Evolutionary conservation across 2,797 vertebrate species (phyloP).

Genomic region (Melanotaenia pygmaea): DNA sequence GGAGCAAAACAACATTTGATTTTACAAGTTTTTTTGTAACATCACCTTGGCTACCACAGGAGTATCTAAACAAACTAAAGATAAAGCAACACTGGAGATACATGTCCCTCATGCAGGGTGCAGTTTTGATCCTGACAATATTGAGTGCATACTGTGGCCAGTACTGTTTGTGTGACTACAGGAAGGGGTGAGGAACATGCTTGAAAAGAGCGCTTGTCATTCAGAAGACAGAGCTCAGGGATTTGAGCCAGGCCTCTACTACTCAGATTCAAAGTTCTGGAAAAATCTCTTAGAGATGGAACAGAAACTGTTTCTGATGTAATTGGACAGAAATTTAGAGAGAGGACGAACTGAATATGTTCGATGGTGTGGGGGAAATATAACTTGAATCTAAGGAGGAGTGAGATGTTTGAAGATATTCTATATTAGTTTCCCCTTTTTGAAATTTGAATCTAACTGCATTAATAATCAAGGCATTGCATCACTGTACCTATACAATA

Average conservation of each 20-base stretch:
- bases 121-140: not conserved
- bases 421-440: not conserved
- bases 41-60: not conserved
- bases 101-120: not conserved
- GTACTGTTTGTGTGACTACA: not conserved
- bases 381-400: not conserved
- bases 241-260: conserved; percentile 31
- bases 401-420: not conserved
- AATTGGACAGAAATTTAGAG: conserved; percentile 9
- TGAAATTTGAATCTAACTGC: not conserved
- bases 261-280: conserved; percentile 42
- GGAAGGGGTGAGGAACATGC: not conserved
- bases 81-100: not conserved
- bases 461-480: not conserved
- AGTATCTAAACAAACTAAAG: not conserved
- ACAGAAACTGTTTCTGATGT: conserved; percentile 29
- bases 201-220: conserved; percentile 38
- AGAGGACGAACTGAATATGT: conserved; percentile 7
- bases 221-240: conserved; percentile 42
- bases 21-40: not conserved
- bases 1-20: not conserved
- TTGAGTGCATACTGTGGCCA: not conserved
- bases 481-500: conserved; percentile 2
- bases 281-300: conserved; percentile 38
- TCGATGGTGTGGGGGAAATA: conserved; percentile 12